Conservation (phyloP, 2,113 vertebrate species). For the Paedocypris sp. region DNA sequence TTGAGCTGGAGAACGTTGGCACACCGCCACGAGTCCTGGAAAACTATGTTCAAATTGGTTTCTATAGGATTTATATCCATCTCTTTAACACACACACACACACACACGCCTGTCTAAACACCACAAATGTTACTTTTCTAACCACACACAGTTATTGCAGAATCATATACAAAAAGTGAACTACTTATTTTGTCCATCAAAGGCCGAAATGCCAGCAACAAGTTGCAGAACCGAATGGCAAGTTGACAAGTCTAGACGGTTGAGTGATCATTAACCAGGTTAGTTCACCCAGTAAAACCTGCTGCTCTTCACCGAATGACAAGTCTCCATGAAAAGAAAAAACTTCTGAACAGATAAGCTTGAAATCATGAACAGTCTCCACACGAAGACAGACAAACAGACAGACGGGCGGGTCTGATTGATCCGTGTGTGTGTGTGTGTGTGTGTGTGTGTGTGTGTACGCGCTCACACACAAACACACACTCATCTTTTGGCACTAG, state of each 20-base stretch:
- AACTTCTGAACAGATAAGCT: background rate
- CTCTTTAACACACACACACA: too few relatives aligned
- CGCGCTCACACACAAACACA: slow-evolving; percentile 25
- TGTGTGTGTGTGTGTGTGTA: background rate
- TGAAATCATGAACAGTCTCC: slow-evolving; percentile 5
- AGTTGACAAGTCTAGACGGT: slow-evolving; percentile 26
- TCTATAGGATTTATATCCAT: too few relatives aligned
- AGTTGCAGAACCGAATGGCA: background rate
- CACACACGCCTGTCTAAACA: slow-evolving; percentile 54
- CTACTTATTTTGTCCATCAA: background rate
- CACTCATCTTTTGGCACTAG: slow-evolving; percentile 30
- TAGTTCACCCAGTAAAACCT: slow-evolving; percentile 21
- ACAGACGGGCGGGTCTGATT: too few relatives aligned
- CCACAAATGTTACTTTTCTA: too few relatives aligned
- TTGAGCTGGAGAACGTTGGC: slow-evolving; percentile 32
- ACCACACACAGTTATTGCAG: too few relatives aligned
- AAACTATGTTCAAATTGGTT: too few relatives aligned
- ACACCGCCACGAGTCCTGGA: slow-evolving; percentile 36
- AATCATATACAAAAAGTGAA: too few relatives aligned
- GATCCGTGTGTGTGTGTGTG: background rate
- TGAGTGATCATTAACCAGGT: slow-evolving; percentile 30
- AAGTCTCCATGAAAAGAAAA: too few relatives aligned
- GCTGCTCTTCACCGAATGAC: background rate
- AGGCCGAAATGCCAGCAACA: background rate
- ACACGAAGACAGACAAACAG: background rate